phyloP scores from a whole-genome alignment of 2,113 vertebrate species.

The Mobula hypostoma region DNA sequence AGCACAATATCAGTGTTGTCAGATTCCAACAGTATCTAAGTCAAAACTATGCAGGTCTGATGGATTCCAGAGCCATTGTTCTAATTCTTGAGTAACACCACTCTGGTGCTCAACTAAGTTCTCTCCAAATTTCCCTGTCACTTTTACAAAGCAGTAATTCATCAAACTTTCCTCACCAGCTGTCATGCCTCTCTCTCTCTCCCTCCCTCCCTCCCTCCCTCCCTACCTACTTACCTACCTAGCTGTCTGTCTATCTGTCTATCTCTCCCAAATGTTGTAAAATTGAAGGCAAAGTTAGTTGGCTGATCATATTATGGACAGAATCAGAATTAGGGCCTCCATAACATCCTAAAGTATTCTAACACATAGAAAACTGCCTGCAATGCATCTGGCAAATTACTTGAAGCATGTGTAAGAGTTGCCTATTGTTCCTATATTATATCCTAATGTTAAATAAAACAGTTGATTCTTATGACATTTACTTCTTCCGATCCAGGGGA shows the following conservation, averaged over 20 bases:
- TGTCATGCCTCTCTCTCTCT: background rate
- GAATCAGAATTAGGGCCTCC: background rate
- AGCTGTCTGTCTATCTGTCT: background rate
- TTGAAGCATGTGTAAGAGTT: conserved; percentile 3
- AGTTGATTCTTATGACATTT: background rate
- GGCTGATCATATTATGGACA: background rate
- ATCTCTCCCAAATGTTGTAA: background rate
- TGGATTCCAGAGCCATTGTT: background rate
- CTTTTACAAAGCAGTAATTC: conserved; percentile 16
- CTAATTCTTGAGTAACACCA: background rate
- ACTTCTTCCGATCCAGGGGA: background rate
- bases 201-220: background rate
- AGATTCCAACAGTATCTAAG: background rate
- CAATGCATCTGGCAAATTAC: conserved; percentile 2
- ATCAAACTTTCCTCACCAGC: background rate
- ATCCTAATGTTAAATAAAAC: background rate
- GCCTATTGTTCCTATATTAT: background rate
- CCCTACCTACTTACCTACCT: background rate
- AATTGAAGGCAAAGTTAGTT: background rate
- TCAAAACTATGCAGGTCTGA: background rate
- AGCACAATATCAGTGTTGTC: background rate
- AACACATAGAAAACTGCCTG: conserved; percentile 2
- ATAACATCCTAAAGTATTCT: background rate
- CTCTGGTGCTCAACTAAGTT: background rate
- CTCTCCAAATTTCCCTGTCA: background rate